A percentile compares a stretch with the other conserved stretches of the same genome.
Evolutionary conservation across 2,888 invertebrate genomes (phyloP).

Genomic region (Agriopis aurantiaria): DNA sequence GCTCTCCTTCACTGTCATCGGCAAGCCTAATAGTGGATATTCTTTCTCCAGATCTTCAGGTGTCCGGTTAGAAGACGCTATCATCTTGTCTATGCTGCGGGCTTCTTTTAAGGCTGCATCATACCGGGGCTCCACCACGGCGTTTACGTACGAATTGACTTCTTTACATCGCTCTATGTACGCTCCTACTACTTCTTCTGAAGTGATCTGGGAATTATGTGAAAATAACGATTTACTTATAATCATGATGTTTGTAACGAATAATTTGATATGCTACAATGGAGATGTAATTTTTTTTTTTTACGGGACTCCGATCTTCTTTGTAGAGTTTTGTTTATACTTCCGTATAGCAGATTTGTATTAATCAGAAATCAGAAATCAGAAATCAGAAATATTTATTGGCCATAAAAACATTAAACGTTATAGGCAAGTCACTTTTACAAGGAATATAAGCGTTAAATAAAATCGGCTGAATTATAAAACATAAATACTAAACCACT

Average conservation of each 20-base stretch:
- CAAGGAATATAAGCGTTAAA: too few relatives aligned
- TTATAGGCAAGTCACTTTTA: too few relatives aligned
- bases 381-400: too few relatives aligned
- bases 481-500: too few relatives aligned
- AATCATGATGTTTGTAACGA: background rate
- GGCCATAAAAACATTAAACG: too few relatives aligned
- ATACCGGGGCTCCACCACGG: slow-evolving; percentile 92
- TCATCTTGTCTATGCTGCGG: slow-evolving; percentile 89
- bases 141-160: slow-evolving; percentile 93
- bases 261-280: too few relatives aligned
- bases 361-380: too few relatives aligned
- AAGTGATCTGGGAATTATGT: slow-evolving; percentile 88
- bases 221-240: slow-evolving; percentile 1
- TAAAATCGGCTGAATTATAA: too few relatives aligned
- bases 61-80: slow-evolving; percentile 84
- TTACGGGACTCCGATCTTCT: too few relatives aligned
- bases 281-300: too few relatives aligned
- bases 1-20: slow-evolving; percentile 94
- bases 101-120: slow-evolving; percentile 92
- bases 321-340: too few relatives aligned
- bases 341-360: too few relatives aligned
- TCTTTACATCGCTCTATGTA: slow-evolving; percentile 92
- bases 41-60: slow-evolving; percentile 88
- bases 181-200: slow-evolving; percentile 89
- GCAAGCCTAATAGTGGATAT: slow-evolving; percentile 93